Percentiles rank a stretch among this genome's conserved stretches.
Evolutionary conservation across 2,888 invertebrate species (phyloP).

Genomic region (Dione juno): DNA sequence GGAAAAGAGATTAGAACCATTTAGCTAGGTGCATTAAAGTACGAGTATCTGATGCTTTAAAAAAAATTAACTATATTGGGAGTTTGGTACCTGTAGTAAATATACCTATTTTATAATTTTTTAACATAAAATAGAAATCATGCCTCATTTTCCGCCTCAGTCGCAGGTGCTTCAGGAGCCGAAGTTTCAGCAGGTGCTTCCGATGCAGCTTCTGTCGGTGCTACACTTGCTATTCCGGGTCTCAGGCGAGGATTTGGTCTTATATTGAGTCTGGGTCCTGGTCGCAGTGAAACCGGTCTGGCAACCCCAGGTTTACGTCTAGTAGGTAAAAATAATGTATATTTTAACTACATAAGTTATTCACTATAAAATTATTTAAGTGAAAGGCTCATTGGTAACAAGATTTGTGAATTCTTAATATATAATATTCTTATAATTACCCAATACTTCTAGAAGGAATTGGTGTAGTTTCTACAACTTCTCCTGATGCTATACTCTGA

Average conservation of each 20-base stretch:
- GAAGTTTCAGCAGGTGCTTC: slow-evolving; percentile 73
- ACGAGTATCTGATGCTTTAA: neutral
- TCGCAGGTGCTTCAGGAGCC: slow-evolving; percentile 64
- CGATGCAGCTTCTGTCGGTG: slow-evolving; percentile 74
- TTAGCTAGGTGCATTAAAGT: neutral
- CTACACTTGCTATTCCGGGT: slow-evolving; percentile 68
- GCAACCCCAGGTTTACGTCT: slow-evolving; percentile 72
- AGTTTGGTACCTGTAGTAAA: no score
- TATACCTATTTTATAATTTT: no score
- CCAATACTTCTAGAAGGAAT: slow-evolving; percentile 67
- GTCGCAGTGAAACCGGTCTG: slow-evolving; percentile 82
- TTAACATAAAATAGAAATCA: neutral
- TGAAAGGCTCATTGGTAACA: no score
- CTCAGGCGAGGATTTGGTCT: slow-evolving; percentile 72
- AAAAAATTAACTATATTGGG: no score
- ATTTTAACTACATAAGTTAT: neutral
- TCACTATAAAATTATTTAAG: neutral
- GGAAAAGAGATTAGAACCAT: neutral
- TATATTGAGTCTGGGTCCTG: slow-evolving; percentile 86
- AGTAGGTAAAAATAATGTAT: neutral
- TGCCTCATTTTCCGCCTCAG: slow-evolving; percentile 69
- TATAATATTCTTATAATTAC: slow-evolving; percentile 49
- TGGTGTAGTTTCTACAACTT: slow-evolving; percentile 71
- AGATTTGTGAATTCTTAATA: neutral
- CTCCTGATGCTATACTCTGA: slow-evolving; percentile 58